These are phyloP conservation scores for Ectobius pallidus DNA, from an alignment of 2,888 invertebrate species.

Conservation along the genomic window DNA sequence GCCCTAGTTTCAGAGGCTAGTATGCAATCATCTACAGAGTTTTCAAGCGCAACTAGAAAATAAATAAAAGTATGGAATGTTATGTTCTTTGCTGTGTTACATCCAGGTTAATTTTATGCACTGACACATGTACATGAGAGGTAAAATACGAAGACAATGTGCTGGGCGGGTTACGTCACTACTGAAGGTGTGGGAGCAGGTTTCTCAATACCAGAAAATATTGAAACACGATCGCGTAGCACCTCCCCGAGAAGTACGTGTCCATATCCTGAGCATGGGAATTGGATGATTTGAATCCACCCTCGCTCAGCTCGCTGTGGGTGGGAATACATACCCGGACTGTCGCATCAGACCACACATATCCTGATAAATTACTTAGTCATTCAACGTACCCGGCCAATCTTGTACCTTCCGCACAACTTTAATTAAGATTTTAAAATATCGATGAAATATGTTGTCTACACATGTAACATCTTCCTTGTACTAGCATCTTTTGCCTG, in stretches of 20 bases:
- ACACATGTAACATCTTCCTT: neutral
- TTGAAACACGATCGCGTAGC: neutral
- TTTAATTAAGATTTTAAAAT: slow-evolving; percentile 6
- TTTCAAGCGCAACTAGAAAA: no score
- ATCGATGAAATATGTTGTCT: neutral
- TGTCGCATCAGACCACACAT: slow-evolving; percentile 4
- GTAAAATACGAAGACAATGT: no score
- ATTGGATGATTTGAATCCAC: slow-evolving; percentile 29
- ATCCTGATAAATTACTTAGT: neutral
- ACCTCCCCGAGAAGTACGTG: neutral
- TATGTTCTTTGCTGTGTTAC: no score
- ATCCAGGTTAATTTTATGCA: no score
- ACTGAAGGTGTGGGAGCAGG: neutral
- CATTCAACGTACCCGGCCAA: neutral
- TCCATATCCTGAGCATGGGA: slow-evolving; percentile 20
- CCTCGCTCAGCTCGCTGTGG: slow-evolving; percentile 2
- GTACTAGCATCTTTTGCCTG: no score
- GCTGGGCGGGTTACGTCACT: no score
- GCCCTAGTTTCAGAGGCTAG: no score
- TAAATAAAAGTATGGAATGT: no score
- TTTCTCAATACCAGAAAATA: neutral
- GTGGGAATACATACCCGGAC: neutral
- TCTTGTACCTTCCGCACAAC: neutral
- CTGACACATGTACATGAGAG: no score
- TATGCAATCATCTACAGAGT: no score